Evolutionary conservation across 1,140 invertebrate genomes (phyloP), one percentile per base, ranked within the genome.

Genomic region (Drosophila kanapiae): DNA sequence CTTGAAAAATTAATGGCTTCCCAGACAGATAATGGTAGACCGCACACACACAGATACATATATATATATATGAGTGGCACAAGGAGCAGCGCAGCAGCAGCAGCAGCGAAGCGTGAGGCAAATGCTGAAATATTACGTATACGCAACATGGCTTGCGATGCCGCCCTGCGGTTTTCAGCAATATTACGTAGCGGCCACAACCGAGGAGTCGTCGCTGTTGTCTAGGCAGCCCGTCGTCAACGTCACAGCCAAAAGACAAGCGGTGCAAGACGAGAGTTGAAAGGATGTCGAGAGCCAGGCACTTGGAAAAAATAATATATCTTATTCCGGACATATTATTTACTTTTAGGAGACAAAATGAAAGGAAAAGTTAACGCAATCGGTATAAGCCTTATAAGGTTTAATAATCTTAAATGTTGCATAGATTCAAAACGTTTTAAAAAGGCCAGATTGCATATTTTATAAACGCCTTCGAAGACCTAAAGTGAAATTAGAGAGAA

Each of bases 1-100:
- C 88, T 91, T 91, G 88, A 91, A 91, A 90, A 91, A 91, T 91
- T 91, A 91, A 91, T 91, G 88, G 88, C 88, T 91, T 91, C 88
- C 88, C 88, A 91, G 88, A 91, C 88, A 91, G 88, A 91, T 91
- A 91, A 91, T 91, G 88, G 88, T 91, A 91, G 78, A 88, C 88
- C 88, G 82, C 87, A 87, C 75, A 91, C 77, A 79, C 84, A 67
- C 51, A 48, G 61, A 64, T 51, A 71, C 49, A 68, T 75, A 68
- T 68, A 51, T 63, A 47, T 31, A 37, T 43, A 59, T 27, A 51
- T 74, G 48, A 47, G 53, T n/a, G 59, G 51, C 16, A 40, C 57
- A 59, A 61, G 63, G 43, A 67, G 60, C 27, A 56, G 61, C 47
- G 42, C 38, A 37, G 54, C 42, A 40, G 48, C 23, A 56, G 43